Base-by-base conservation (phyloP, 2,113 vertebrate genomes). In the Vidua chalybeata region DNA sequence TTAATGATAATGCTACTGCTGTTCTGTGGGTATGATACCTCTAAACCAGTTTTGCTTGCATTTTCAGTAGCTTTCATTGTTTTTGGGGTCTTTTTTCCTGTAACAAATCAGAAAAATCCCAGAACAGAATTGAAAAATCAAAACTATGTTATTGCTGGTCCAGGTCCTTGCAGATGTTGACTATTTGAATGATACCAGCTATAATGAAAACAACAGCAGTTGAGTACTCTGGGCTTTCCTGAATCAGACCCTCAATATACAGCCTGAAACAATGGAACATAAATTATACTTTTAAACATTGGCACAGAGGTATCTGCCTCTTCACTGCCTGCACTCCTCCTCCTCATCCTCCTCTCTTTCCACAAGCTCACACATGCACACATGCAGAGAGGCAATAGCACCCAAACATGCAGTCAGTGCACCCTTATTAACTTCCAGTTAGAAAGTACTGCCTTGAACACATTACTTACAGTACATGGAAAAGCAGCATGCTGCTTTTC, bases 401-500 rank as follows among this genome's bases (percentile, higher is more conserved):
- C 4, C 54, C 48, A 67, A 48, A 80, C 37, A 20, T 7, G 4
- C 24, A 37, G 89, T 93, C 64, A 51, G 5, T 68, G 51, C 63
- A 82, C 67, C 52, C 90, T 90, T 95, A 91, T 93, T 97, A 97
- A 97, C 96, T 94, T 97, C 86, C 66, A 89, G 82, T 97, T 96
- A 93, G 72, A 77, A 96, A 93, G 76, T 66, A 78, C 68, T 90
- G 68, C 55, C 54, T 80, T 19, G 43, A 84, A 90, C 73, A 64
- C 15, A 37, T 87, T 93, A 90, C 74, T 87, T 94, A 94, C 69
- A 90, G 90, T 77, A 92, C 76, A 63, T 58, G 68, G 74, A 94
- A 97, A 92, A 91, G 71, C 77, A 84, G 54, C 74, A 52, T 59
- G n/a, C 84, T 94, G 68, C 37, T 95, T 96, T 94, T 94, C 64